Evolutionary conservation across 2,888 invertebrate genomes (phyloP).

Genomic region (Bhutanitis thaidina): DNA sequence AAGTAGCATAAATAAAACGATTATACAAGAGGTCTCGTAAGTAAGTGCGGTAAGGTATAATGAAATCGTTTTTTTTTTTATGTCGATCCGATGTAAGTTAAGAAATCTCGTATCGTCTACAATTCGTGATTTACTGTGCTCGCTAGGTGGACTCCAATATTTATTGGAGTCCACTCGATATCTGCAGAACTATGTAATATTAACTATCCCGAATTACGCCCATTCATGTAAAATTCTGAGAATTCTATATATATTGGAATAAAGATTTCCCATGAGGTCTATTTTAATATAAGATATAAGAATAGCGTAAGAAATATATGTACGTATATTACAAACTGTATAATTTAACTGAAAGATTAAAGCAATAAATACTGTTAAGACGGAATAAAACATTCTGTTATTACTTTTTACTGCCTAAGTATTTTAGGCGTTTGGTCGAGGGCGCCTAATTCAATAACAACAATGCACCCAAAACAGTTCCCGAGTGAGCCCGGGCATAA

Average conservation of each 20-base stretch:
- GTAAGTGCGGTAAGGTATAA: slow-evolving; percentile 1
- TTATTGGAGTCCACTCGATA: slow-evolving; percentile 17
- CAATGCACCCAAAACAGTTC: slow-evolving; percentile 45
- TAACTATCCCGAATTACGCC: slow-evolving; percentile 5
- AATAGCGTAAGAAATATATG: too few relatives aligned
- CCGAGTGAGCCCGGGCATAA: slow-evolving; percentile 54
- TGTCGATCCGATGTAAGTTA: slow-evolving; percentile 12
- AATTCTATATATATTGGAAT: background rate
- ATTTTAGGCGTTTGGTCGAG: slow-evolving; percentile 29
- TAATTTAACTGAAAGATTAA: too few relatives aligned
- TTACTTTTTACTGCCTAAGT: background rate
- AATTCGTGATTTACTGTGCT: slow-evolving; percentile 18
- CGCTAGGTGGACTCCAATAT: slow-evolving; percentile 18
- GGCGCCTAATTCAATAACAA: slow-evolving; percentile 67
- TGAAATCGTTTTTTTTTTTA: slow-evolving; percentile 16
- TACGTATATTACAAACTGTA: too few relatives aligned
- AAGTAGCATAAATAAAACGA: too few relatives aligned
- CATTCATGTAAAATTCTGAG: background rate
- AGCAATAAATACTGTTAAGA: too few relatives aligned
- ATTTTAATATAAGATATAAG: too few relatives aligned
- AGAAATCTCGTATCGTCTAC: slow-evolving; percentile 20
- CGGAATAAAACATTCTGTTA: too few relatives aligned
- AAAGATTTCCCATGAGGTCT: too few relatives aligned
- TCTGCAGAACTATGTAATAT: slow-evolving; percentile 12
- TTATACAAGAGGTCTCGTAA: background rate